Evolutionary conservation across 2,797 vertebrate genomes (phyloP).

Genomic region (Falco berigora): DNA sequence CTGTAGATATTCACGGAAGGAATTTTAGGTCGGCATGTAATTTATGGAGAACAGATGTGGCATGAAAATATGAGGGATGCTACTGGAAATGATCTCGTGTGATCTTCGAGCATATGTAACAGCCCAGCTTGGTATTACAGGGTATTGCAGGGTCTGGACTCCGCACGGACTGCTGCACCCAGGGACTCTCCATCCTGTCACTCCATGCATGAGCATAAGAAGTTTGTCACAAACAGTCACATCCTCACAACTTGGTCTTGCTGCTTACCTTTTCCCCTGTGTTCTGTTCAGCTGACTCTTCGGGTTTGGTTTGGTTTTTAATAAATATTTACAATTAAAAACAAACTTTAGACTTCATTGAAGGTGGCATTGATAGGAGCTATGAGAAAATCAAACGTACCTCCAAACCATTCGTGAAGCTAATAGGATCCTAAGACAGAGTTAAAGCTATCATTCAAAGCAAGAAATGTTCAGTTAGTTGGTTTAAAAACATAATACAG

Average conservation of each 20-base stretch:
- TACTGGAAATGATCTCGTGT: neutral
- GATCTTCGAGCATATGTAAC: neutral
- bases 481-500: neutral
- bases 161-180: neutral
- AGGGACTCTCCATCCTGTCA: neutral
- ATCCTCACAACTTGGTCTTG: neutral
- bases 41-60: neutral
- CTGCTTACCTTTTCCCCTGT: fast-evolving
- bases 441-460: neutral
- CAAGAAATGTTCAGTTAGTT: neutral
- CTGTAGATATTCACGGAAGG: neutral
- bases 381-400: neutral
- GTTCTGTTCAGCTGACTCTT: neutral
- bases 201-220: fast-evolving
- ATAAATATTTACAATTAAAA: neutral
- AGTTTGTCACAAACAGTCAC: neutral
- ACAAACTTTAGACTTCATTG: neutral
- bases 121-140: neutral
- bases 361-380: neutral
- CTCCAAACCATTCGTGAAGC: neutral
- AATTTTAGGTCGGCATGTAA: neutral
- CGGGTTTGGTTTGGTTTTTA: neutral
- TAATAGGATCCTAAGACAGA: neutral
- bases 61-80: neutral
- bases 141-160: neutral